A percentile compares a stretch with the other conserved stretches of the same genome.
Conservation (phyloP, 1,140 invertebrate genomes). For the Nylanderia fulva region DNA sequence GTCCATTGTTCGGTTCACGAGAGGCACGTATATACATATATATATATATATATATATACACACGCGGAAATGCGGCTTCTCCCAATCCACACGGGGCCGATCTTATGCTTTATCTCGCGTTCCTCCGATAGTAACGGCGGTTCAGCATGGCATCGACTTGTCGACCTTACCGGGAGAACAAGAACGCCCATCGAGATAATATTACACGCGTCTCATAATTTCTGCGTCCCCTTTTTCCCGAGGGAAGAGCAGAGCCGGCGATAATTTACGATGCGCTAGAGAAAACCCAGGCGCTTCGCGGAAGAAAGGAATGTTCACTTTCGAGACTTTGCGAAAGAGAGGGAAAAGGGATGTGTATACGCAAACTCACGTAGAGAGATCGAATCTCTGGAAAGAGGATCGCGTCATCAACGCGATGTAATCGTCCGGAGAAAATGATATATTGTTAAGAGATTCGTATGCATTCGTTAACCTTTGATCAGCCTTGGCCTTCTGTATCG, state of each 20-base stretch:
- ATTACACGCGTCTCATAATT: conserved; percentile 43
- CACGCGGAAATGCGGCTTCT: conserved; percentile 50
- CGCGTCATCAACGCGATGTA: neutral
- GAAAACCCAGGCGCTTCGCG: neutral
- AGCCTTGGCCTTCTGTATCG: neutral
- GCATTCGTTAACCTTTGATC: neutral
- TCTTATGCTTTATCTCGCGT: conserved; percentile 38
- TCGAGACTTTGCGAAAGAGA: neutral
- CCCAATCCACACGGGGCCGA: conserved; percentile 29
- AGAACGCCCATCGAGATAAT: conserved; percentile 52
- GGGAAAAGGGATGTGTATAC: neutral
- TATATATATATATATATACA: conserved; percentile 35
- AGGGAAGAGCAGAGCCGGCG: neutral
- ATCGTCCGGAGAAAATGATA: too few relatives aligned
- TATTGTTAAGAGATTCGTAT: too few relatives aligned
- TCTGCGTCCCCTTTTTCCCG: conserved; percentile 2
- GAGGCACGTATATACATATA: too few relatives aligned
- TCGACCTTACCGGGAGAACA: conserved; percentile 21
- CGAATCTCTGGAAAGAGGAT: neutral
- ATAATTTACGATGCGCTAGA: conserved; percentile 35
- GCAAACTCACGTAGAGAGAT: neutral
- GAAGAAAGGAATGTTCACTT: neutral
- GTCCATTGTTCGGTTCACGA: conserved; percentile 38
- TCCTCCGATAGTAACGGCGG: conserved; percentile 35
- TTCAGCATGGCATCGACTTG: conserved; percentile 45